Base-by-base conservation (phyloP, 2,797 vertebrate species). In the Gambelia wislizenii region DNA sequence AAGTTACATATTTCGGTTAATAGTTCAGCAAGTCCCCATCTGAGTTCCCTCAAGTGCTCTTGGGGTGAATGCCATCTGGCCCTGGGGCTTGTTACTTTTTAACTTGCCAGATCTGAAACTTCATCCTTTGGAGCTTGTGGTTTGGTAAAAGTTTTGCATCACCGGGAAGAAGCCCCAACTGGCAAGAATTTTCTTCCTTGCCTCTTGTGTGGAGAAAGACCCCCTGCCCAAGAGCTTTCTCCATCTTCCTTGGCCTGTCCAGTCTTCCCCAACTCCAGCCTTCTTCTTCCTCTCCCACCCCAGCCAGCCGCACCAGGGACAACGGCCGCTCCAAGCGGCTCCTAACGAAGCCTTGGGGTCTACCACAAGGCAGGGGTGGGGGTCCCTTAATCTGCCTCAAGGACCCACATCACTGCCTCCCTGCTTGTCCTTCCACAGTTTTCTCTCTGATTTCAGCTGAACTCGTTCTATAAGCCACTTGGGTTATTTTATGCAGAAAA, bases 1-100 rank as follows among this genome's bases (percentile, higher is more conserved):
- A 80, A 87, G 85, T 87, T 80, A 69, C 76, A 42, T 87, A 87
- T 87, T 87, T 42, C 30, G 79, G 61, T 79, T 69, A 87, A 87
- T 79, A 69, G 85, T 87, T 87, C 25, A 87, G 61, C 76, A 79
- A 20, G 61, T 39, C 54, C 47, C 49, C n/a, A 79, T 22, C 36
- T 49, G 72, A 36, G n/a, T 20, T 87, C 39, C 49, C 52, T 14
- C 61, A 77, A 64, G 42, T n/a, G 44, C 84, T 78, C 56, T 27
- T 25, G 2, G 39, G 36, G 52, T 56, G 52, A 76, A 75, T n/a
- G 42, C 56, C 33, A 5, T 13, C 74, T 14, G 75, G 47, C 85
- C 59, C 33, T 27, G 44, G 27, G 47, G 77, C 47, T 20, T 8
- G 39, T 80, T 87, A 80, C 49, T 87, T 72, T 87, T 87, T 87